Percentiles rank a stretch among this genome's conserved stretches.
Conservation (phyloP, 2,888 invertebrate genomes). For the Ischnus inquisitorius region DNA sequence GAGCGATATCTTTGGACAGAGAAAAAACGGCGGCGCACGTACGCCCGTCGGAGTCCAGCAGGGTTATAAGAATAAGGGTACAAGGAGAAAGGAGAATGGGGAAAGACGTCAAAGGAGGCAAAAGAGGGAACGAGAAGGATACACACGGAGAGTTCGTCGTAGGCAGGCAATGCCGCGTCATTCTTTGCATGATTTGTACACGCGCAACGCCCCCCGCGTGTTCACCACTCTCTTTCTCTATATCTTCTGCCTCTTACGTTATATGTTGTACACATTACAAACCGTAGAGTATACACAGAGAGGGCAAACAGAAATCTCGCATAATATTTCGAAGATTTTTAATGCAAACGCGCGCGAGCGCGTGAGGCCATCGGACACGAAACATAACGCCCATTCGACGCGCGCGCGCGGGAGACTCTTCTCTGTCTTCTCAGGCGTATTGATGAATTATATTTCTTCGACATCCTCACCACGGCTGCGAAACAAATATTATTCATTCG, state of each 20-base stretch:
- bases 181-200: conserved; percentile 82
- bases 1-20: conserved; percentile 2
- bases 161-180: conserved; percentile 79
- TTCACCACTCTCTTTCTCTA: conserved; percentile 61
- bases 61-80: conserved; percentile 24
- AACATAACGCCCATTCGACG: conserved; percentile 70
- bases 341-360: conserved; percentile 63
- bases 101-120: conserved; percentile 32
- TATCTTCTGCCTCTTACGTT: conserved; percentile 58
- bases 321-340: conserved; percentile 76
- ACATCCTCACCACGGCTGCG: conserved; percentile 56
- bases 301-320: conserved; percentile 66
- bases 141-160: conserved; percentile 42
- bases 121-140: conserved; percentile 32
- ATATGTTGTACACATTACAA: conserved; percentile 24
- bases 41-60: conserved; percentile 55
- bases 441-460: conserved; percentile 75
- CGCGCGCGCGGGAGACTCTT: conserved; percentile 22
- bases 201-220: conserved; percentile 80
- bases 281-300: conserved; percentile 28
- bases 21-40: background rate
- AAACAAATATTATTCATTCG: conserved; percentile 74
- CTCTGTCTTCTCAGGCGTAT: conserved; percentile 41
- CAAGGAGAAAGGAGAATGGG: conserved; percentile 24
- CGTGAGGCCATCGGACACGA: conserved; percentile 20